These are phyloP conservation scores for Melierax canorus DNA, from an alignment of 2,113 vertebrate genomes.

Conservation along the genomic window DNA sequence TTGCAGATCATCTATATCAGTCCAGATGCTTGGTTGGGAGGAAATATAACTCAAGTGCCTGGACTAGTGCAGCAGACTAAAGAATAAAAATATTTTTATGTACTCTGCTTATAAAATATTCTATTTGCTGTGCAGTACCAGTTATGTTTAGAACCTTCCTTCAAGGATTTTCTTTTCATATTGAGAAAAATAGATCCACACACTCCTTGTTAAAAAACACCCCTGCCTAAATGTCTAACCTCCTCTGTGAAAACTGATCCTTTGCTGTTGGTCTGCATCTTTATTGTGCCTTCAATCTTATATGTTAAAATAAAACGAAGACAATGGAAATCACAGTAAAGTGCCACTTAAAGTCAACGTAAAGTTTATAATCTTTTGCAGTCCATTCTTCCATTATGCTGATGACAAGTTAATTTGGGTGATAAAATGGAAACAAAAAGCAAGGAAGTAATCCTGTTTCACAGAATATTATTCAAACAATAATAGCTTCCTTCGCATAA, in stretches of 20 bases:
- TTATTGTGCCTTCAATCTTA: conserved; percentile 4
- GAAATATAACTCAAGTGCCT: conserved; percentile 47
- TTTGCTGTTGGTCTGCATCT: conserved; percentile 30
- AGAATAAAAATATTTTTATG: conserved; percentile 51
- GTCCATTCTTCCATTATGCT: conserved; percentile 34
- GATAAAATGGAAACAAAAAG: conserved; percentile 65
- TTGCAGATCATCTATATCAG: conserved; percentile 41
- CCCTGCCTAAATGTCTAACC: conserved; percentile 20
- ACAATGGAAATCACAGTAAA: conserved; percentile 39
- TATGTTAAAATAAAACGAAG: conserved; percentile 16
- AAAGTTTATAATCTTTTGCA: conserved; percentile 52
- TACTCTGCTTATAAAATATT: conserved; percentile 44
- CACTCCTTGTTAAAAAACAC: conserved; percentile 16
- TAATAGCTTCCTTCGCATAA: conserved; percentile 13
- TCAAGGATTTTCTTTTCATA: conserved; percentile 25
- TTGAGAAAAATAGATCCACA: conserved; percentile 27
- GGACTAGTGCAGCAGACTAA: conserved; percentile 1
- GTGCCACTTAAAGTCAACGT: conserved; percentile 31
- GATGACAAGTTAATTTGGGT: conserved; percentile 68
- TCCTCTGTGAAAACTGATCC: conserved; percentile 26
- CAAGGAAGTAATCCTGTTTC: conserved; percentile 57
- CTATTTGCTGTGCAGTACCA: conserved; percentile 15
- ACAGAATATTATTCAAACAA: conserved; percentile 64
- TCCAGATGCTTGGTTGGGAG: conserved; percentile 50
- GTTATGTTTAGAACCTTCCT: neutral